phyloP scores from a whole-genome alignment of 2,888 invertebrate species.

The Oscheius sp. region DNA sequence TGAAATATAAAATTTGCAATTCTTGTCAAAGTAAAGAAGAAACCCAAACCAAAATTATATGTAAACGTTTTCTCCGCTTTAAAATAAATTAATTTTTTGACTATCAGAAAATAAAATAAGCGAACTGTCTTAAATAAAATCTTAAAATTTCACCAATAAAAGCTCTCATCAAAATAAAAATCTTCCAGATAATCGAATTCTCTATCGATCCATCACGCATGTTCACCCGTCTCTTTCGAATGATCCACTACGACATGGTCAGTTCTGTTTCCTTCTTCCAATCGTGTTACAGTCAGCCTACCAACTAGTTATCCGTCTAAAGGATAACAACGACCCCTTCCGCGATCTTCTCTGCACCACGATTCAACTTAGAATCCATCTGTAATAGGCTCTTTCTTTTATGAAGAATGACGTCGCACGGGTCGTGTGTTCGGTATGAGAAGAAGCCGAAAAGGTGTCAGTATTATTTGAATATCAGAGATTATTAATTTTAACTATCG shows the following conservation, averaged over 20 bases:
- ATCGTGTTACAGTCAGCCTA: conserved; percentile 56
- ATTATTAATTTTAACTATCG: conserved; percentile 6
- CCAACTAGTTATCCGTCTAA: conserved; percentile 57
- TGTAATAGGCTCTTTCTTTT: background rate
- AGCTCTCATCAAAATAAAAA: too few species aligned
- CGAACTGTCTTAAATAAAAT: too few species aligned
- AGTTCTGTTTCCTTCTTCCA: background rate
- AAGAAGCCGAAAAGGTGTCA: background rate
- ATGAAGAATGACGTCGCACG: background rate
- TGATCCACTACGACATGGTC: conserved; percentile 59
- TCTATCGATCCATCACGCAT: conserved; percentile 54
- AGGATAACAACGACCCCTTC: conserved; percentile 55
- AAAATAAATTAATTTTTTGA: too few species aligned
- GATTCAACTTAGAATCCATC: conserved; percentile 57
- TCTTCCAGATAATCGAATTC: conserved; percentile 63
- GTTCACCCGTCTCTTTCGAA: conserved; percentile 58
- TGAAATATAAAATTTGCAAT: too few species aligned
- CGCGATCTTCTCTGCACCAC: conserved; percentile 62
- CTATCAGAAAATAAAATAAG: too few species aligned
- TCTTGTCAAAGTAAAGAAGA: too few species aligned
- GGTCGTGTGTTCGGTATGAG: background rate
- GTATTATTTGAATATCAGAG: conserved; percentile 14
- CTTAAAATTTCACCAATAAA: too few species aligned
- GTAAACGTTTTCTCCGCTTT: too few species aligned
- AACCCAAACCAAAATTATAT: too few species aligned